These are phyloP conservation scores for Aphaenogaster floridana DNA, from an alignment of 1,140 invertebrate genomes.

Conservation along the genomic window DNA sequence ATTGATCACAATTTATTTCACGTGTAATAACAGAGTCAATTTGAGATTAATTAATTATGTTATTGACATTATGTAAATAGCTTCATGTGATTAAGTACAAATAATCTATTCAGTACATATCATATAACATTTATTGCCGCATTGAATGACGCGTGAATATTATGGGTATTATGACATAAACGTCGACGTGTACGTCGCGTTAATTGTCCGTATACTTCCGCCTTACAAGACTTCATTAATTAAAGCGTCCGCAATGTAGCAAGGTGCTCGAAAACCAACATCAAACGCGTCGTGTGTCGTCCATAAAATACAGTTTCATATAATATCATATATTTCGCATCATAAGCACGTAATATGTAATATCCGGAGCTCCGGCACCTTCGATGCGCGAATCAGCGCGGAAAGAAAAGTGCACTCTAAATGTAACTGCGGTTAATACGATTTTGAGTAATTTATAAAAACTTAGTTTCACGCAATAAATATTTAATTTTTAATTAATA, in stretches of 20 bases:
- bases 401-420: conserved; percentile 8
- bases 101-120: not conserved
- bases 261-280: conserved; percentile 9
- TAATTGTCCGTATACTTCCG: conserved; percentile 4
- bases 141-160: conserved; percentile 16
- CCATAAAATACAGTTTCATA: conserved; percentile 34
- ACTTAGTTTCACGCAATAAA: not conserved
- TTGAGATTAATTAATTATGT: conserved; percentile 28
- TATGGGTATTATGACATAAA: not conserved
- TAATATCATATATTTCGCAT: conserved; percentile 34
- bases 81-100: not conserved
- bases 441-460: conserved; percentile 1
- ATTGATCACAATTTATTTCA: conserved; percentile 33
- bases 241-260: conserved; percentile 24
- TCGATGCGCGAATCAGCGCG: conserved; percentile 2
- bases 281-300: not conserved
- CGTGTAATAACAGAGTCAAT: not conserved
- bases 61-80: conserved; percentile 24
- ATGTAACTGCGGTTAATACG: not conserved
- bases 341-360: conserved; percentile 35
- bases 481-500: not conserved
- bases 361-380: not conserved
- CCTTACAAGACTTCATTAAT: conserved; percentile 54
- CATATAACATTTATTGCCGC: conserved; percentile 12
- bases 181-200: not conserved